Percentiles rank a stretch among this genome's conserved stretches.
Conservation (phyloP, 2,113 vertebrate genomes). For the Lepus europaeus region DNA sequence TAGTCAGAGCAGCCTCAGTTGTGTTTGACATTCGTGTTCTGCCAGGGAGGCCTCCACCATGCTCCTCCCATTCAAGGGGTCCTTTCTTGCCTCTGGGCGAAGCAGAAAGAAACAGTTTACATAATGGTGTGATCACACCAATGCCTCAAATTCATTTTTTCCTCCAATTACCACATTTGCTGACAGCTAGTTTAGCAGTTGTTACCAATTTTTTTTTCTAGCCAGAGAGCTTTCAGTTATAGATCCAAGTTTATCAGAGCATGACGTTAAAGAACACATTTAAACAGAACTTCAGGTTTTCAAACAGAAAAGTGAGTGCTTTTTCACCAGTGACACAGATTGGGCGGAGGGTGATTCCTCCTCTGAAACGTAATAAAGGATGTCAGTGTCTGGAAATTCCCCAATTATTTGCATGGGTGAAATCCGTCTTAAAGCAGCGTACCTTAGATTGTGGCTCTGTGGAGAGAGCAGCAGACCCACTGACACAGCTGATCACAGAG, state of each 20-base stretch:
- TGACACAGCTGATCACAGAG: background rate
- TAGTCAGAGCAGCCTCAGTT: background rate
- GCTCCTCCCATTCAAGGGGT: background rate
- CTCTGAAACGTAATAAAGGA: background rate
- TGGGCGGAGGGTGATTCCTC: background rate
- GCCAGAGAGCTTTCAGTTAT: conserved; percentile 57
- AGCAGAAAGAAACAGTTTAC: conserved; percentile 64
- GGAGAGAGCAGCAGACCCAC: background rate
- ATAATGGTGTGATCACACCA: conserved; percentile 36
- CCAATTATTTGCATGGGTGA: background rate
- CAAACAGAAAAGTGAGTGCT: background rate
- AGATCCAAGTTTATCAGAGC: conserved; percentile 61
- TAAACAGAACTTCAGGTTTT: conserved; percentile 44
- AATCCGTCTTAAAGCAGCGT: background rate
- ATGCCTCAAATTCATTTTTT: conserved; percentile 53
- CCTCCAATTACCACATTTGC: conserved; percentile 72
- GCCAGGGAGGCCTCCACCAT: background rate
- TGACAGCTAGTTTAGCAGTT: conserved; percentile 72
- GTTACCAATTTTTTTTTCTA: conserved; percentile 19
- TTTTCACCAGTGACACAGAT: background rate
- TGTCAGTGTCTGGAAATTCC: background rate
- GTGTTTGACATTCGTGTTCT: background rate
- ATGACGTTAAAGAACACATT: conserved; percentile 53
- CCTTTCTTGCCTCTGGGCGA: conserved; percentile 50
- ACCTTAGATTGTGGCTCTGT: background rate